Evolutionary conservation across 2,113 vertebrate species (phyloP).

Genomic region (Hyperopisus bebe): DNA sequence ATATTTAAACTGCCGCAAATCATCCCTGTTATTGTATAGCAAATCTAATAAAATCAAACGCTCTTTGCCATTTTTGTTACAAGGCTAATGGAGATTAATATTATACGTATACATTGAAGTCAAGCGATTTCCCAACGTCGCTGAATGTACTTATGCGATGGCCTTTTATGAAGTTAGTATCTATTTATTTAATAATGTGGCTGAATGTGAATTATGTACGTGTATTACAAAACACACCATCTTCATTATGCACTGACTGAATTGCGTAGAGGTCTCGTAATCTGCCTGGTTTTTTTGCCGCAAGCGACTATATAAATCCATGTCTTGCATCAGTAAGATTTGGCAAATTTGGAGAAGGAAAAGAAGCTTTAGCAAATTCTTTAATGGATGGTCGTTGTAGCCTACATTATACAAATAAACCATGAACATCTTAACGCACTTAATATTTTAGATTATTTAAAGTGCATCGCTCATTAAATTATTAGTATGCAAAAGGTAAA

Average conservation of each 20-base stretch:
- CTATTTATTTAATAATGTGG: neutral
- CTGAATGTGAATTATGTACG: neutral
- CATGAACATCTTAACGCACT: neutral
- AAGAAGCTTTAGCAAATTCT: slow-evolving; percentile 12
- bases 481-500: neutral
- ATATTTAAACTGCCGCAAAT: slow-evolving; percentile 59
- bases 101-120: neutral
- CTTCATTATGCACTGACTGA: neutral
- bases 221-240: neutral
- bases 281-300: slow-evolving; percentile 32
- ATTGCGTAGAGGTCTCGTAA: slow-evolving; percentile 17
- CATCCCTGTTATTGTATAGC: slow-evolving; percentile 5
- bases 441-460: neutral
- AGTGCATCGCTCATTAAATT: neutral
- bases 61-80: neutral
- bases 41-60: neutral
- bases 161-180: neutral
- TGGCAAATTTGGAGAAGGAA: slow-evolving; percentile 30
- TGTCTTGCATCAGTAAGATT: slow-evolving; percentile 31
- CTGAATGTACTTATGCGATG: neutral
- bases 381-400: neutral
- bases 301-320: slow-evolving; percentile 13
- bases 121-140: neutral
- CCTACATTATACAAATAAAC: neutral
- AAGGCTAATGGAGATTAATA: neutral